Evolutionary conservation across 2,113 vertebrate species (phyloP).

Genomic region (Cyprinodon variegatus): DNA sequence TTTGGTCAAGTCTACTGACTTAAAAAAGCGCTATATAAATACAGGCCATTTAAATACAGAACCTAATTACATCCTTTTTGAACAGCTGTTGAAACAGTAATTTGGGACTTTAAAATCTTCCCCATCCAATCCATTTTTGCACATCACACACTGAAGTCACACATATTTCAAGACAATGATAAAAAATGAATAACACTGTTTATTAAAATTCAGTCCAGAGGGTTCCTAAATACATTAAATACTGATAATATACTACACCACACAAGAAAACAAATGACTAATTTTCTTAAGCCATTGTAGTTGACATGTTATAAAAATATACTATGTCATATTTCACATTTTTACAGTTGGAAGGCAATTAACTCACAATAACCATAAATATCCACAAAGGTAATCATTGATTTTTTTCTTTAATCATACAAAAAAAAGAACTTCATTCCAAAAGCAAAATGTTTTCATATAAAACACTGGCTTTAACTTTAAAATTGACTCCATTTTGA

Average conservation of each 20-base stretch:
- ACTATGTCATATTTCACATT: conserved; percentile 63
- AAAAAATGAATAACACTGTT: conserved; percentile 52
- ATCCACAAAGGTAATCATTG: conserved; percentile 36
- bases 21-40: too few species aligned
- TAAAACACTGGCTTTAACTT: conserved; percentile 60
- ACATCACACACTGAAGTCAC: conserved; percentile 22
- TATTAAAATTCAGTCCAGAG: conserved; percentile 47
- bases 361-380: conserved; percentile 68
- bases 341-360: conserved; percentile 73
- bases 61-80: too few species aligned
- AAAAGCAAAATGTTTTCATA: conserved; percentile 53
- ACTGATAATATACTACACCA: conserved; percentile 51
- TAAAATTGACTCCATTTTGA: conserved; percentile 38
- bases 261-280: conserved; percentile 48
- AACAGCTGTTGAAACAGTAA: too few species aligned
- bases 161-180: conserved; percentile 33
- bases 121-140: background rate
- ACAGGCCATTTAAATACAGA: too few species aligned
- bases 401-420: conserved; percentile 32
- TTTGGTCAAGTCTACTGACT: too few species aligned
- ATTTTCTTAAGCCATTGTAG: conserved; percentile 40
- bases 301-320: conserved; percentile 73
- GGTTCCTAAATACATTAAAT: conserved; percentile 53
- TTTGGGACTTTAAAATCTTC: conserved; percentile 6
- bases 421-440: conserved; percentile 28